These are phyloP conservation scores for Mythimna loreyi DNA, from an alignment of 2,888 invertebrate genomes.

Conservation along the genomic window DNA sequence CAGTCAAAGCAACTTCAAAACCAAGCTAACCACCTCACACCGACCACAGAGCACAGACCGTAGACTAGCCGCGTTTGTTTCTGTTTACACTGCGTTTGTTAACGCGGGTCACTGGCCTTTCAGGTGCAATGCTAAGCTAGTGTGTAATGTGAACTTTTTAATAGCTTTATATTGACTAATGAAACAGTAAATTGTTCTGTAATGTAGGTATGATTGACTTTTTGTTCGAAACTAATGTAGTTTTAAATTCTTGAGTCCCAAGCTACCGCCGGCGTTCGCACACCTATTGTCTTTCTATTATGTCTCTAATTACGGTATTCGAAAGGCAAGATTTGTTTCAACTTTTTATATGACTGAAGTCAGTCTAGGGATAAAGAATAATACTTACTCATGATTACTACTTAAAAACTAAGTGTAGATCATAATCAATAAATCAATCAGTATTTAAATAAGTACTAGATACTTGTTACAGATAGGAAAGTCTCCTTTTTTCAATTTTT, in stretches of 20 bases:
- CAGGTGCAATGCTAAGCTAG: constrained; percentile 53
- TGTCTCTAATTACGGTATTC: too few relatives aligned
- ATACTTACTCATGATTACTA: too few relatives aligned
- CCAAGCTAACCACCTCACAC: constrained; percentile 38
- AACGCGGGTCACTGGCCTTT: constrained; percentile 55
- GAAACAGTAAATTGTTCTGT: constrained; percentile 26
- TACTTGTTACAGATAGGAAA: too few relatives aligned
- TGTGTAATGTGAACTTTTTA: constrained; percentile 60
- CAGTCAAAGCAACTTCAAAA: constrained; percentile 12
- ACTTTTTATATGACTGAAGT: background rate
- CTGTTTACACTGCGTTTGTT: constrained; percentile 56
- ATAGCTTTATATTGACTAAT: constrained; percentile 42
- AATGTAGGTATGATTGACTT: constrained; percentile 8
- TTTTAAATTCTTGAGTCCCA: too few relatives aligned
- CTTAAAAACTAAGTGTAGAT: too few relatives aligned
- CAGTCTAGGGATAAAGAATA: too few relatives aligned
- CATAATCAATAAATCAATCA: too few relatives aligned
- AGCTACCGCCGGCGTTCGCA: too few relatives aligned
- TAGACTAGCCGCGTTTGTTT: constrained; percentile 44
- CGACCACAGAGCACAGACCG: constrained; percentile 40
- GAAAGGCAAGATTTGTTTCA: too few relatives aligned
- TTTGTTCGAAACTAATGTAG: background rate
- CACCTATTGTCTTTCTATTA: too few relatives aligned
- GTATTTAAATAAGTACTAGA: too few relatives aligned
- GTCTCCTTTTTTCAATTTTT: too few relatives aligned